Evolutionary conservation across 2,797 vertebrate species (phyloP), one percentile per base, ranked within the genome.

Genomic region (Streptopelia turtur): DNA sequence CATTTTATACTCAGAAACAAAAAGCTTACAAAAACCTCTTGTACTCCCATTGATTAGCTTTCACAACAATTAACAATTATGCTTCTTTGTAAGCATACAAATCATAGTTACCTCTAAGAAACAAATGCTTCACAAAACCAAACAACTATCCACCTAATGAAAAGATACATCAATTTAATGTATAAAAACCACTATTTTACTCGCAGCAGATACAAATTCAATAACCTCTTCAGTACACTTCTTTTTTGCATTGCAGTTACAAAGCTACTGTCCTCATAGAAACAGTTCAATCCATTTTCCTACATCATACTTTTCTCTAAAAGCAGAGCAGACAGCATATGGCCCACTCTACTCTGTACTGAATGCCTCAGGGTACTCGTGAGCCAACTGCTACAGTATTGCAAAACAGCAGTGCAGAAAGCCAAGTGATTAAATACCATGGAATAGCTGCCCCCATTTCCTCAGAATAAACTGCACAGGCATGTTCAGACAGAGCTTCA

Each of bases 241-340:
- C 8, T 10, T 33, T 41, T 41, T 23, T 23, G 13, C 25, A 50
- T 31, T 13, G 28, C 60, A 77, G 41, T 49, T 56, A 70, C 28
- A 41, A 24, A 6, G 41, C 33, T 52, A 50, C 23, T 0, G 0
- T 28, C 37, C 22, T 41, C 39, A 18, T 1, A 50, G 13, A 41
- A 50, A 17, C n/a, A n/a, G 25, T 45, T 41, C 5, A 65, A 60
- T 12, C 17, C 21, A 14, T 30, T 60, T 77, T 47, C 64, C 28
- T 39, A 45, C 11, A 11, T 9, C 1, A 0, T 8, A 12, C 20
- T 56, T 79, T 39, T 25, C n/a, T 30, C 18, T 24, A 69, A 56
- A 61, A 47, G 49, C 22, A 41, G 23, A 61, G 30, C 33, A 28
- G 21, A 11, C 15, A 57, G 16, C 7, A 30, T 47, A 12, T 10